Evolutionary conservation across 2,797 vertebrate species (phyloP), one percentile per base, ranked within the genome.

Genomic region (Sciaenops ocellatus): DNA sequence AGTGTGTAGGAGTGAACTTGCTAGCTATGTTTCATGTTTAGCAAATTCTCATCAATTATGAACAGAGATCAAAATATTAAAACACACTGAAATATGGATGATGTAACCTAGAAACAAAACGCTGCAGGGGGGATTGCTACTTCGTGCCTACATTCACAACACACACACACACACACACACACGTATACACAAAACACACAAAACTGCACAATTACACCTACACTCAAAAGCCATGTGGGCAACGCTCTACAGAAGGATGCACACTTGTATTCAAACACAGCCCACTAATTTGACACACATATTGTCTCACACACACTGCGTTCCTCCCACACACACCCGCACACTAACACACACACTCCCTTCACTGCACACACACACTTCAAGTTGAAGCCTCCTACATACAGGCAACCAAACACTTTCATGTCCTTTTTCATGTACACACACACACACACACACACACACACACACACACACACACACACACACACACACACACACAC

Each of bases 71-170:
- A 0, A 83, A 75, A 75, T 78, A 82, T 80, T 73, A 80, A 73
- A 81, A 82, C 59, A 56, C 38, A 12, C 50, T 92, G 28, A 88
- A 90, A 87, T 87, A 87, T 88, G 67, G 24, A 92, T 80, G 77
- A 87, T 82, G 22, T 83, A 90, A 89, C 84, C 84, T 26, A 87
- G 79, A 90, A 90, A 85, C 68, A 76, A 87, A 82, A 75, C 3
- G n/a, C 80, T 0, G 18, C 57, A 63, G 76, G 87, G 87, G 74
- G 57, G 24, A 69, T 80, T 83, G 57, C 72, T 62, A 18, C 28
- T 60, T 57, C 51, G 28, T 50, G 70, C 50, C 61, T 66, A 73
- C 46, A 54, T 61, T 24, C 64, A 54, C 20, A 46, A 50, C 16
- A 17, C n/a, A 30, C 41, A 38, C 51, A 67, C 17, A 63, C 17